Percentiles rank a stretch among this genome's conserved stretches.
These are phyloP conservation scores for Chamaetylas fuelleborni DNA, from an alignment of 2,113 vertebrate genomes.

Conservation along the genomic window DNA sequence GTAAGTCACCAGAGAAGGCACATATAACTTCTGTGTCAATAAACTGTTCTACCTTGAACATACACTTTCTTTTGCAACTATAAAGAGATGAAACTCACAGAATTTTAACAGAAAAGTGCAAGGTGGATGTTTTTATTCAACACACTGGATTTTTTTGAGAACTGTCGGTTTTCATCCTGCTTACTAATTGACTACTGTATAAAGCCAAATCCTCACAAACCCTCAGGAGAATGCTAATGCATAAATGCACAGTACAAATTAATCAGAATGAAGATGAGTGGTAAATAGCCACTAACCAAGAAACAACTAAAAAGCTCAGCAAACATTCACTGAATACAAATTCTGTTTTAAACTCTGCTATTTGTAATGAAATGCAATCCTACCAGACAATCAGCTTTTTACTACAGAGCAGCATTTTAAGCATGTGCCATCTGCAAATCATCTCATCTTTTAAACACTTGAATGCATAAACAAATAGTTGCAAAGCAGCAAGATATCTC, in stretches of 20 bases:
- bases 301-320: background rate
- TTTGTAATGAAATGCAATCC: background rate
- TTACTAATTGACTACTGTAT: background rate
- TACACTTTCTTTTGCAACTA: background rate
- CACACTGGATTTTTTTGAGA: background rate
- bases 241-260: background rate
- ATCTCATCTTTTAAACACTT: background rate
- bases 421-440: background rate
- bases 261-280: background rate
- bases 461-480: background rate
- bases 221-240: background rate
- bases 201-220: background rate
- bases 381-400: background rate
- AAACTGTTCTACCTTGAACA: background rate
- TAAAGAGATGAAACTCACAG: background rate
- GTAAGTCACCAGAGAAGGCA: background rate
- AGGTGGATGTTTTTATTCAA: background rate
- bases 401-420: background rate
- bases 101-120: background rate
- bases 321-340: background rate
- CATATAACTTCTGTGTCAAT: background rate
- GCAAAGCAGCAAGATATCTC: background rate
- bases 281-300: background rate
- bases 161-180: background rate
- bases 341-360: background rate